phyloP scores from a whole-genome alignment of 1,140 invertebrate genomes.

The Drosophila kikkawai region DNA sequence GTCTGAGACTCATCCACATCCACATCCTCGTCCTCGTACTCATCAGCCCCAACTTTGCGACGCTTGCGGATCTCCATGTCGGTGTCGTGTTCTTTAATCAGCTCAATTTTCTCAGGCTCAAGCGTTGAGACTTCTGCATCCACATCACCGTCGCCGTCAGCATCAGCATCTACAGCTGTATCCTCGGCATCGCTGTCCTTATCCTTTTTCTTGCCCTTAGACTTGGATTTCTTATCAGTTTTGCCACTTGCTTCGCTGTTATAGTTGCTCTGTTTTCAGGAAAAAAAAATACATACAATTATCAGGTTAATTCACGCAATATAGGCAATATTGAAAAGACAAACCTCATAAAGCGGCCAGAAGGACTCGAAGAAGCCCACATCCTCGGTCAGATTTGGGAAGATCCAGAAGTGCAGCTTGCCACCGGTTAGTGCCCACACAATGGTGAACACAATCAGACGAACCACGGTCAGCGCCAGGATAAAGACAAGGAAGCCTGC shows the following conservation, averaged over 20 bases:
- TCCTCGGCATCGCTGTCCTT: constrained; percentile 89
- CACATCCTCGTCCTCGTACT: constrained; percentile 71
- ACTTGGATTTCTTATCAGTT: constrained; percentile 86
- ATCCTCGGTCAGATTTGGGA: constrained; percentile 99
- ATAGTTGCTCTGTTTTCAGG: constrained; percentile 68
- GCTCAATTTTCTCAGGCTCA: constrained; percentile 81
- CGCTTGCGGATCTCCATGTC: constrained; percentile 75
- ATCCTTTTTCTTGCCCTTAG: constrained; percentile 89
- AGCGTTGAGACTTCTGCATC: constrained; percentile 59
- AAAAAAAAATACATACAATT: not conserved
- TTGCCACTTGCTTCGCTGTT: constrained; percentile 62
- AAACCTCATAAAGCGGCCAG: constrained; percentile 97
- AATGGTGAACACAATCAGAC: constrained; percentile 95
- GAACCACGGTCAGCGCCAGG: constrained; percentile 94
- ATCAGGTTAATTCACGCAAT: not conserved
- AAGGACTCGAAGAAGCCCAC: constrained; percentile 99
- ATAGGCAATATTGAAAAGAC: constrained; percentile 17
- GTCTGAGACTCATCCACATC: constrained; percentile 52
- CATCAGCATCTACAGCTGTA: constrained; percentile 73
- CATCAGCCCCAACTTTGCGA: constrained; percentile 68
- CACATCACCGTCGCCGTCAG: constrained; percentile 64
- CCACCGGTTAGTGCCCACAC: constrained; percentile 96
- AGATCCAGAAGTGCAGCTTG: constrained; percentile 97
- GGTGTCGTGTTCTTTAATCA: constrained; percentile 81
- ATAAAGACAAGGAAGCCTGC: constrained; percentile 98